Conservation (phyloP, 2,888 invertebrate genomes). For the Agrypnus murinus region DNA sequence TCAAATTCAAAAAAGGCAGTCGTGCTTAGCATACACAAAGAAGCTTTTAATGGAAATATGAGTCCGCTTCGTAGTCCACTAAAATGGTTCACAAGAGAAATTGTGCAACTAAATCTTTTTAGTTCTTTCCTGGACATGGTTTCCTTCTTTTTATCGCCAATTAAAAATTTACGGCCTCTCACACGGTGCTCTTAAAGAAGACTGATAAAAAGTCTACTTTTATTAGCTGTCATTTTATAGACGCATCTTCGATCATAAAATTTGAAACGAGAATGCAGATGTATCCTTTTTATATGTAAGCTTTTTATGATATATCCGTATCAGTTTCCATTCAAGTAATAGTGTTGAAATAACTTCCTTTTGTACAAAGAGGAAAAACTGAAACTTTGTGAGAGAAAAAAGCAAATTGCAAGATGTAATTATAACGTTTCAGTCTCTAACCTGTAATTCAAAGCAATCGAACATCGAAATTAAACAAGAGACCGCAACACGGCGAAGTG, state of each 20-base stretch:
- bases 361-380: no score
- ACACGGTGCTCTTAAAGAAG: background rate
- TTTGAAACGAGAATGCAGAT: conserved; percentile 4
- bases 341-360: no score
- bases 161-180: background rate
- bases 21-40: no score
- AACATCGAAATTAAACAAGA: conserved; percentile 38
- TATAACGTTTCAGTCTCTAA: background rate
- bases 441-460: conserved; percentile 22
- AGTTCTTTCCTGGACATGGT: no score
- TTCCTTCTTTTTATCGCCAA: background rate
- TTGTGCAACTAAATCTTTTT: no score
- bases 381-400: no score
- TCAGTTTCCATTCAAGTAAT: no score
- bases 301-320: conserved; percentile 3
- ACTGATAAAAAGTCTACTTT: conserved; percentile 14
- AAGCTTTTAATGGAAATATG: no score
- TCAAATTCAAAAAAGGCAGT: no score
- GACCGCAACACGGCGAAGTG: conserved; percentile 24
- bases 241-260: background rate
- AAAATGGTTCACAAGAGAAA: no score
- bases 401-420: conserved; percentile 7
- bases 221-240: conserved; percentile 17
- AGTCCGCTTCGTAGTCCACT: no score
- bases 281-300: conserved; percentile 9